Evolutionary conservation across 2,797 vertebrate species (phyloP).

Genomic region (Gephyroberyx darwinii): DNA sequence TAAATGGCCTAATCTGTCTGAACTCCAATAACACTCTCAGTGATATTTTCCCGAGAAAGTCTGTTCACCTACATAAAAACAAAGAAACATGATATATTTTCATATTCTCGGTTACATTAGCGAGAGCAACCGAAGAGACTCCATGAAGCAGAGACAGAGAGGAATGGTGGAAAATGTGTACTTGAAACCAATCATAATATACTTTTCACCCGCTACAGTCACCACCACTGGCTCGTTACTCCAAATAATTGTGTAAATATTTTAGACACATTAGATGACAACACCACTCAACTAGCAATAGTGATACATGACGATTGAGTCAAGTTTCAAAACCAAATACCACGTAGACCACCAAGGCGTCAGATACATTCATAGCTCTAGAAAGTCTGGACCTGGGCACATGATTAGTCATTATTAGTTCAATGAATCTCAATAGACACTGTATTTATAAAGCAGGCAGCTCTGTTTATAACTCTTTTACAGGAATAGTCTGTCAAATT

Average conservation of each 20-base stretch:
- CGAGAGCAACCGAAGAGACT: conserved; percentile 22
- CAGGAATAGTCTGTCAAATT: conserved; percentile 25
- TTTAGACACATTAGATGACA: conserved; percentile 51
- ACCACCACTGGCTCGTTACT: conserved; percentile 40
- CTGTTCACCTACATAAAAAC: conserved; percentile 11
- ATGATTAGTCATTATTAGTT: not conserved
- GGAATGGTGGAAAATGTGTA: conserved; percentile 21
- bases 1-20: conserved; percentile 24
- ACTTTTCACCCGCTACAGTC: conserved; percentile 20
- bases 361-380: too few species aligned
- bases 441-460: conserved; percentile 33
- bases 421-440: conserved; percentile 41
- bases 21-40: conserved; percentile 25
- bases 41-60: conserved; percentile 31
- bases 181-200: conserved; percentile 29
- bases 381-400: not conserved
- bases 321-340: conserved; percentile 5
- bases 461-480: conserved; percentile 33
- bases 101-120: conserved; percentile 22
- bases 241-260: conserved; percentile 64
- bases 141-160: conserved; percentile 33
- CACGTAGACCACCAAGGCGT: not conserved
- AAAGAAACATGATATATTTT: conserved; percentile 22
- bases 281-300: conserved; percentile 23
- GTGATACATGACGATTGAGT: conserved; percentile 21